Evolutionary conservation across 2,797 vertebrate genomes (phyloP), one percentile per base, ranked within the genome.

Genomic region (Trachops cirrhosus): DNA sequence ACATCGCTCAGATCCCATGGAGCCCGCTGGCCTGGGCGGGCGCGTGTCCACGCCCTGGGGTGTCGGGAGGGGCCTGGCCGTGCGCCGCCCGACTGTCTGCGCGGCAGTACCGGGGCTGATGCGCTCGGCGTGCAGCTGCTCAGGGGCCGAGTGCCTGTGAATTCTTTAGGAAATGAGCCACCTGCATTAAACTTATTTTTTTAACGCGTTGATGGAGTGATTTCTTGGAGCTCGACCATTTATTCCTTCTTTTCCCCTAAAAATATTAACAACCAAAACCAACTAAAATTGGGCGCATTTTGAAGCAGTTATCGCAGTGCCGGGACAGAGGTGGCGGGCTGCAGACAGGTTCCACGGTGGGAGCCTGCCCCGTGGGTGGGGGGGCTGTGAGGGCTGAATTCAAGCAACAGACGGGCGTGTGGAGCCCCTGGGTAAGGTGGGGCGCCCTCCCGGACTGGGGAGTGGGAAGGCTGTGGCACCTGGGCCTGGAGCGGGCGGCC

Each of bases 161-260:
- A 90, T 79, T 97, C 97, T 96, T 95, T 48, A 96, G 75, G 97
- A 97, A 96, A 97, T 67, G 87, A 97, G 93, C 97, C 97, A 97
- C 98, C 97, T 98, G 98, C 98, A 98, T 98, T 96, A 96, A 98
- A 98, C 96, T 94, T 92, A 91, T 95, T 68, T 97, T 97, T 95
- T 74, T 97, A 97, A 96, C 73, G 29, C 78, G 86, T 93, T 74
- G 94, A 74, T 82, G 91, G 95, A 24, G 80, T 97, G 96, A 48
- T 50, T 89, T 57, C 46, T 97, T 89, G 46, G 22, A 71, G 41
- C 46, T 57, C 74, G 46, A 21, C 32, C 2, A 12, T 64, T 41
- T 8, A 32, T 37, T 70, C 10, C 9, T 73, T 59, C 24, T 64
- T 44, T 4, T 1, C 12, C 29, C 26, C 26, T 32, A 16, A 62